Evolutionary conservation across 2,888 invertebrate species (phyloP).

Genomic region (Brachycybe producta): DNA sequence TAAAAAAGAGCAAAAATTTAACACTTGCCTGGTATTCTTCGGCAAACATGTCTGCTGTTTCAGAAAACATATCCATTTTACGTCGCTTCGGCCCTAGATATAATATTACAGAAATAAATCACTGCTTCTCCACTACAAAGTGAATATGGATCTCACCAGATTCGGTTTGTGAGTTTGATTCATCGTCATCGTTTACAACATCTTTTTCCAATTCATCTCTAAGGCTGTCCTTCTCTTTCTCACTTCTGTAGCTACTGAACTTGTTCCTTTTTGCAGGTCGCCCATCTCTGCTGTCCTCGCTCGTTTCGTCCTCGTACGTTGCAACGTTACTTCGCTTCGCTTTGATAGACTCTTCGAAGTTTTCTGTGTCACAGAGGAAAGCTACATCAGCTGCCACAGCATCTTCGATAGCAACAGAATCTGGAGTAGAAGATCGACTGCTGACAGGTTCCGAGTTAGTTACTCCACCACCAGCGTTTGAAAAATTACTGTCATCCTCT

Average conservation of each 20-base stretch:
- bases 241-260: neutral
- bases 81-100: constrained; percentile 21
- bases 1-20: neutral
- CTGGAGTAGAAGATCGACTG: constrained; percentile 22
- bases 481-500: constrained; percentile 22
- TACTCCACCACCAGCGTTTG: constrained; percentile 20
- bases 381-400: constrained; percentile 18
- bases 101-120: constrained; percentile 2
- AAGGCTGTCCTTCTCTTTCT: neutral
- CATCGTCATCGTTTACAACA: neutral
- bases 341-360: constrained; percentile 31
- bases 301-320: too few species aligned
- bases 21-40: constrained; percentile 54
- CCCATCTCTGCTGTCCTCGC: too few species aligned
- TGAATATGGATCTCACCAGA: too few species aligned
- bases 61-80: constrained; percentile 49
- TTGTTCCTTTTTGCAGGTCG: neutral
- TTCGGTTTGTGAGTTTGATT: neutral
- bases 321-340: constrained; percentile 27
- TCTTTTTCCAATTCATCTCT: neutral
- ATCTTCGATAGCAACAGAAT: constrained; percentile 24
- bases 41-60: constrained; percentile 62
- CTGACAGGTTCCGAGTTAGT: constrained; percentile 16
- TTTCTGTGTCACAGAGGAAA: constrained; percentile 21
- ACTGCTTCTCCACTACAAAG: too few species aligned